Conservation (phyloP, 2,888 invertebrate genomes). For the Belgica antarctica region DNA sequence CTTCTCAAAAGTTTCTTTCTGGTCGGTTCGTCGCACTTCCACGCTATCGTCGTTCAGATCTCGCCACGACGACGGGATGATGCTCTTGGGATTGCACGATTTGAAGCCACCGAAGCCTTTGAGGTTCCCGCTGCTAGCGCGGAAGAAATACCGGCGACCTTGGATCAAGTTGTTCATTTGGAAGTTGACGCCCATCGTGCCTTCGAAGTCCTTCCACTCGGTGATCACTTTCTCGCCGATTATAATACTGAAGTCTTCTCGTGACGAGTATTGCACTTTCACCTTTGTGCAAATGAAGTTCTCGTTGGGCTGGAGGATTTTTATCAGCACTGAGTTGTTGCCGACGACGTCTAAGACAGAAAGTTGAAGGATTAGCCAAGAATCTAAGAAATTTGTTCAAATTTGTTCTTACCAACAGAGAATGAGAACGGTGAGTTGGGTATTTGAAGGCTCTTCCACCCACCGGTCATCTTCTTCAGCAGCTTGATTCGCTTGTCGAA, state of each 20-base stretch:
- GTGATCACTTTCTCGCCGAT: conserved; percentile 76
- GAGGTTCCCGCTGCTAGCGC: conserved; percentile 89
- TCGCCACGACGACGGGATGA: conserved; percentile 89
- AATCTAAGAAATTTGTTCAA: background rate
- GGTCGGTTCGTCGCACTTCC: conserved; percentile 66
- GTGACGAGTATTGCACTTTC: conserved; percentile 89
- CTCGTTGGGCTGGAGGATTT: conserved; percentile 72
- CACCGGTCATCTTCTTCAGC: conserved; percentile 67
- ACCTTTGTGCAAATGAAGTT: conserved; percentile 58
- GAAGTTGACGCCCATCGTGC: conserved; percentile 56
- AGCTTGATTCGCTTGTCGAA: conserved; percentile 72
- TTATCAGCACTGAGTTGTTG: conserved; percentile 62
- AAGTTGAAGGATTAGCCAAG: background rate
- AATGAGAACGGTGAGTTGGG: conserved; percentile 81
- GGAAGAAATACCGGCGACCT: conserved; percentile 83
- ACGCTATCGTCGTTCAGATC: conserved; percentile 72
- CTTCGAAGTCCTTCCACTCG: conserved; percentile 58
- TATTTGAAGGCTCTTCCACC: conserved; percentile 82
- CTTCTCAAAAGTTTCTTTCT: conserved; percentile 69
- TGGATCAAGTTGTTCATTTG: conserved; percentile 71
- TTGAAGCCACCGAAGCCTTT: conserved; percentile 83
- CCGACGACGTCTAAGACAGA: conserved; percentile 57
- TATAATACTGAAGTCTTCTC: conserved; percentile 77
- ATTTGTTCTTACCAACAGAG: conserved; percentile 58
- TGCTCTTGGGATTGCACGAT: conserved; percentile 75